Conservation (phyloP, 2,113 vertebrate genomes). For the Cyanoramphus novaezelandiae region DNA sequence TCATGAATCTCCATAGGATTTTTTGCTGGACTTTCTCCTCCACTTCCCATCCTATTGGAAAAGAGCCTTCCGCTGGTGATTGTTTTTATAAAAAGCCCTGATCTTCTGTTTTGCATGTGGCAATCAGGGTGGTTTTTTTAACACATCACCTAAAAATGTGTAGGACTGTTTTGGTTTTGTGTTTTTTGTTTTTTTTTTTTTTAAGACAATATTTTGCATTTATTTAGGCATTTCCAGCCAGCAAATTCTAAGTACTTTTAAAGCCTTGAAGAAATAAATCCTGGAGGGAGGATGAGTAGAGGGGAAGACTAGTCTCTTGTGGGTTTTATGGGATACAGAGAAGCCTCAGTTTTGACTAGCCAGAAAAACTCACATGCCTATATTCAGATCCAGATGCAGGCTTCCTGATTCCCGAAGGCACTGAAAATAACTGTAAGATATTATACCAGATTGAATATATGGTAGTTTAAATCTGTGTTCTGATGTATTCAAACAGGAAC, state of each 20-base stretch:
- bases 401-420: neutral
- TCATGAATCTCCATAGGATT: neutral
- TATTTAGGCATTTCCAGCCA: neutral
- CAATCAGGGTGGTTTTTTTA: neutral
- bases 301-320: accelerated
- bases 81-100: neutral
- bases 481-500: neutral
- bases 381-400: no score
- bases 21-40: neutral
- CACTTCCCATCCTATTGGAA: neutral
- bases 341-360: neutral
- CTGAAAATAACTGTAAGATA: neutral
- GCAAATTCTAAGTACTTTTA: neutral
- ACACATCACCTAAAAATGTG: neutral
- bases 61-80: neutral
- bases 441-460: neutral
- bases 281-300: neutral
- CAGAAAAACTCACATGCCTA: neutral
- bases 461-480: neutral
- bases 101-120: neutral
- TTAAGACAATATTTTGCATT: neutral
- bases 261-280: neutral
- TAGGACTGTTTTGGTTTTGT: no score
- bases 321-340: neutral
- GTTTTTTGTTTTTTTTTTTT: neutral